Conservation (phyloP, 2,113 vertebrate species). For the Buteo buteo region DNA sequence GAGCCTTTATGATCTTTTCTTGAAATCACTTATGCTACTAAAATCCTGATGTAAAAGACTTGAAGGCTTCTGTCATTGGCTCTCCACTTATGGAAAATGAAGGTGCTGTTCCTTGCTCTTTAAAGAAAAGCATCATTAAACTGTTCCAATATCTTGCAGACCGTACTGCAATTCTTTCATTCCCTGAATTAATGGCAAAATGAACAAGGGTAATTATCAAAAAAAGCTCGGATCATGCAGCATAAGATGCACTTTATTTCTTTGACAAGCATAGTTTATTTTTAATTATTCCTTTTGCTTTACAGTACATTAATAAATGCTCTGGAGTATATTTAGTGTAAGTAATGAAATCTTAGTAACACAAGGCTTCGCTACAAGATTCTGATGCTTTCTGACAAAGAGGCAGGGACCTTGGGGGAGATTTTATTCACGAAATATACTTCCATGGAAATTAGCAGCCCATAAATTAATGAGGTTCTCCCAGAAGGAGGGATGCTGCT, state of each 20-base stretch:
- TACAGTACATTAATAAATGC: conserved; percentile 65
- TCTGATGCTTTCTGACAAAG: conserved; percentile 43
- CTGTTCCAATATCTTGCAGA: conserved; percentile 3
- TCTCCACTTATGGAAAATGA: neutral
- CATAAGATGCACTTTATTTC: conserved; percentile 47
- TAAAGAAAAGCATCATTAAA: conserved; percentile 31
- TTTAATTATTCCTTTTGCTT: conserved; percentile 67
- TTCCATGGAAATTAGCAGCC: conserved; percentile 34
- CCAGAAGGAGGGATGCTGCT: neutral
- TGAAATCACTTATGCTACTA: neutral
- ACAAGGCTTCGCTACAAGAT: conserved; percentile 29
- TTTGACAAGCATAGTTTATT: conserved; percentile 61
- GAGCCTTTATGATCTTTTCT: neutral
- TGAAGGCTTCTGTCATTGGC: neutral
- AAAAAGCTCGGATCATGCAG: neutral
- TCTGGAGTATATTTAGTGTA: conserved; percentile 61
- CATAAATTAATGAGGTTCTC: neutral
- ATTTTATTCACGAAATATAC: conserved; percentile 1
- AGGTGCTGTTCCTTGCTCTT: conserved; percentile 1
- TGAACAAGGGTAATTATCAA: neutral
- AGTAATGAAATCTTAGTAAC: conserved; percentile 57
- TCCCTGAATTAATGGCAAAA: conserved; percentile 16
- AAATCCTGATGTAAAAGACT: neutral
- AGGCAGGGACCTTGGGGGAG: conserved; percentile 22
- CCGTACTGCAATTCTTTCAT: neutral